Evolutionary conservation across 2,797 vertebrate species (phyloP), one percentile per base, ranked within the genome.

Genomic region (Enteromius mattozi): DNA sequence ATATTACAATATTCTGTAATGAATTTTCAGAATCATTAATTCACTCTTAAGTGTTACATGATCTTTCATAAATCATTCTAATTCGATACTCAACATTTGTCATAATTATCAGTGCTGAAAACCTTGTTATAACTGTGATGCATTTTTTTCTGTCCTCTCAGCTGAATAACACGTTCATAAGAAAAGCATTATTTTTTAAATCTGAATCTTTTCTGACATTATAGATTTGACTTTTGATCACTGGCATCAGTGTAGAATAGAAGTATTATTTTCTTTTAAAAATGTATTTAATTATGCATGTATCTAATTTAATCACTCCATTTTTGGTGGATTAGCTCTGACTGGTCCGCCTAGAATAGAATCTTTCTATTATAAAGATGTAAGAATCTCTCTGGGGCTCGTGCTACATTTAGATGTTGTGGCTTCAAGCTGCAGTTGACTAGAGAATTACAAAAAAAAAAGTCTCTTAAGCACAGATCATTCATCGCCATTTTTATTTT

Each of bases 371-470:
- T 54, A 49, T 21, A 56, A 6, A 75, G 17, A 75, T 75, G 30
- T 7, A 54, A 30, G 4, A 37, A 37, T 37, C 47, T 76, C 63
- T 21, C 37, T 17, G 40, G 30, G 21, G n/a, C 51, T 63, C 9
- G 30, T 65, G 4, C 37, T 68, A 54, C 10, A 69, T 83, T 77
- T 33, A 70, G 19, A 33, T 17, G 27, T 47, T 37, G 30, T 75
- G 80, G 17, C 61, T 49, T 85, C 49, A 24, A 71, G 16, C 42
- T 42, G 33, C 66, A 79, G 68, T 17, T 24, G 42, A 9, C 51
- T 9, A 78, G 71, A 77, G 7, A 85, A 66, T 51, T 47, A 27
- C 12, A 59, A 35, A 12, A n/a, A 2, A 54, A 4, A 37, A 19
- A 30, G 9, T 35, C 13, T 21, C 2, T 66, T 12, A 56, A 12